Evolutionary conservation across 2,888 invertebrate genomes (phyloP).

Genomic region (Entomobrya multifasciata): DNA sequence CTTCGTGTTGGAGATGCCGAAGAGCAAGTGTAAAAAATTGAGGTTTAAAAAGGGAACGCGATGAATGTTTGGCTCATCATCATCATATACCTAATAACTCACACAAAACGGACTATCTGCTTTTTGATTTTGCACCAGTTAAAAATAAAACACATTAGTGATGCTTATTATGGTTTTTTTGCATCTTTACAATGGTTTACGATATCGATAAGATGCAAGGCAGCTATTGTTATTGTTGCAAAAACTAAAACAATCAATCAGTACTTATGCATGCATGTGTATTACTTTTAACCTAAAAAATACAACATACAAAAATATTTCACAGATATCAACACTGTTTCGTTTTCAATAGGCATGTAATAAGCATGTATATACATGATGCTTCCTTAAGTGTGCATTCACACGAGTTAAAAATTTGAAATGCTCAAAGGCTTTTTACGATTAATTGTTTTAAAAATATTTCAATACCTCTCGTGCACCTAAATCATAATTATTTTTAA

Average conservation of each 20-base stretch:
- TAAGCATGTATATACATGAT: neutral
- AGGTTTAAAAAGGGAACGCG: constrained; percentile 39
- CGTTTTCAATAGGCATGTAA: neutral
- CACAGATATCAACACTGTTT: neutral
- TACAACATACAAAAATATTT: neutral
- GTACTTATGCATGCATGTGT: neutral
- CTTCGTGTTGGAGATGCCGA: constrained; percentile 39
- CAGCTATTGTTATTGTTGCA: neutral
- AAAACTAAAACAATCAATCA: constrained; percentile 11
- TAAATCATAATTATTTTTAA: neutral
- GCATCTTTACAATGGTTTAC: neutral
- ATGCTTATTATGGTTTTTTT: neutral
- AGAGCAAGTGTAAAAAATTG: constrained; percentile 58
- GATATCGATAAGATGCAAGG: neutral
- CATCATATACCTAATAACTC: neutral
- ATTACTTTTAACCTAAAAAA: neutral
- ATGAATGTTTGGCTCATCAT: constrained; percentile 27
- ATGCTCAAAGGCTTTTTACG: neutral
- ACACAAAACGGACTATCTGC: too few relatives aligned
- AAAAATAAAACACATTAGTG: neutral
- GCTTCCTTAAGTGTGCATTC: neutral
- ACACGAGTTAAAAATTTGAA: neutral
- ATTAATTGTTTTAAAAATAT: constrained; percentile 19
- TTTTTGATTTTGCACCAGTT: constrained; percentile 12
- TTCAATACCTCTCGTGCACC: neutral